These are phyloP conservation scores for Chelon labrosus DNA, from an alignment of 2,797 vertebrate genomes.

Conservation along the genomic window DNA sequence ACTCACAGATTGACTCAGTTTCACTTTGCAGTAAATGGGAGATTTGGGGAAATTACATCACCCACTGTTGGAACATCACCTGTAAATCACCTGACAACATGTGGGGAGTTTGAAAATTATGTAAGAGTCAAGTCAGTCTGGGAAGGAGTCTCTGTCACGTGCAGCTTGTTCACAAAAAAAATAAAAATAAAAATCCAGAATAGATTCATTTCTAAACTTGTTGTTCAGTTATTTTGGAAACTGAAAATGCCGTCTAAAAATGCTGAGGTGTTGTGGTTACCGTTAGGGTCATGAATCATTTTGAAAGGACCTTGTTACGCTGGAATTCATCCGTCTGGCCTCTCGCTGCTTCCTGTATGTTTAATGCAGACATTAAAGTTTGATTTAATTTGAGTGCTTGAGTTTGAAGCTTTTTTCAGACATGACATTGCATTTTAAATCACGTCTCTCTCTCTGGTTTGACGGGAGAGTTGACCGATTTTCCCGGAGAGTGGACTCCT, in stretches of 20 bases:
- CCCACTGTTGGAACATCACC: constrained; percentile 5
- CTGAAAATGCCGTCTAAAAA: background rate
- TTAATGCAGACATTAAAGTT: constrained; percentile 26
- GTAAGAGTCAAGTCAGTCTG: background rate
- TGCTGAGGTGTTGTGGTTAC: too few relatives aligned
- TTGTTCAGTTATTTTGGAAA: background rate
- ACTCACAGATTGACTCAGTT: constrained; percentile 9
- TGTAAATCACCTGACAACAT: background rate
- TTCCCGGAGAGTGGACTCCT: background rate
- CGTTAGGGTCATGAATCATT: background rate
- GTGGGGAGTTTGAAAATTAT: constrained; percentile 16
- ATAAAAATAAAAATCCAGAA: background rate
- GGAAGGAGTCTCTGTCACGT: background rate
- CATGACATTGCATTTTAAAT: constrained; percentile 13
- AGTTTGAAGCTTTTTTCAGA: constrained; percentile 18
- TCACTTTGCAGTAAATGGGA: constrained; percentile 25
- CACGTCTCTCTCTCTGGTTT: background rate
- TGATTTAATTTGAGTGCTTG: constrained; percentile 18
- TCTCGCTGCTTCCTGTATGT: constrained; percentile 11
- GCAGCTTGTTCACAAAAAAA: background rate
- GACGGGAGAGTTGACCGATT: background rate
- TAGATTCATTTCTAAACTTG: background rate
- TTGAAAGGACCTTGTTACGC: background rate
- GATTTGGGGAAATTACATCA: constrained; percentile 33
- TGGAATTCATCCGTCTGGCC: background rate